Percentiles rank a stretch among this genome's conserved stretches.
Conservation (phyloP, 2,888 invertebrate species). For the Ormia ochracea region DNA sequence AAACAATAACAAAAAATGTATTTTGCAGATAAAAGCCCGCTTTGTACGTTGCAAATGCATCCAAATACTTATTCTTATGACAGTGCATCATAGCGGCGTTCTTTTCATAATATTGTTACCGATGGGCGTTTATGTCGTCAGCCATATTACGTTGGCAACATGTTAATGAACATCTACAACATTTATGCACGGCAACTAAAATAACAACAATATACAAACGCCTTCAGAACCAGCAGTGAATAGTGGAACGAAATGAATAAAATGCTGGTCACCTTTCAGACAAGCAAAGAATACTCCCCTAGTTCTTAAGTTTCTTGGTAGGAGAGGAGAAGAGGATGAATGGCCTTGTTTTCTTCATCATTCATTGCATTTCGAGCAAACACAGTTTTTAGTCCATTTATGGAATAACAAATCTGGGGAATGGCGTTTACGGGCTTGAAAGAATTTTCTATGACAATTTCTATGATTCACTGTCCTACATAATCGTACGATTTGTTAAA, state of each 20-base stretch:
- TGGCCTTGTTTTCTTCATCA: too few relatives aligned
- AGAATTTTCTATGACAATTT: too few relatives aligned
- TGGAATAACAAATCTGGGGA: too few relatives aligned
- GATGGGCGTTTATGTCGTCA: conserved; percentile 51
- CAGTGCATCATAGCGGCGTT: conserved; percentile 3
- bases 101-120: neutral
- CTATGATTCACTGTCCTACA: too few relatives aligned
- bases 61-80: neutral
- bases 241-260: conserved; percentile 14
- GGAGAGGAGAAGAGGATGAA: too few relatives aligned
- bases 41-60: neutral
- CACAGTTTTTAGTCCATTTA: too few relatives aligned
- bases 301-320: too few relatives aligned
- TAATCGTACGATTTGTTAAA: too few relatives aligned
- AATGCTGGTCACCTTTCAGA: neutral
- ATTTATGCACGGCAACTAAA: neutral
- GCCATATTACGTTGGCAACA: conserved; percentile 47
- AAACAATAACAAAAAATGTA: neutral
- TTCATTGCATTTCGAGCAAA: too few relatives aligned
- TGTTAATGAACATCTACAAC: conserved; percentile 39
- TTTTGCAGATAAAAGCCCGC: neutral
- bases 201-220: conserved; percentile 26
- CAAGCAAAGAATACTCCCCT: too few relatives aligned
- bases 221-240: neutral
- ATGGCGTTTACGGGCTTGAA: too few relatives aligned